Base-by-base conservation (phyloP, 1,140 invertebrate species). In the Saccostrea cuccullata region DNA sequence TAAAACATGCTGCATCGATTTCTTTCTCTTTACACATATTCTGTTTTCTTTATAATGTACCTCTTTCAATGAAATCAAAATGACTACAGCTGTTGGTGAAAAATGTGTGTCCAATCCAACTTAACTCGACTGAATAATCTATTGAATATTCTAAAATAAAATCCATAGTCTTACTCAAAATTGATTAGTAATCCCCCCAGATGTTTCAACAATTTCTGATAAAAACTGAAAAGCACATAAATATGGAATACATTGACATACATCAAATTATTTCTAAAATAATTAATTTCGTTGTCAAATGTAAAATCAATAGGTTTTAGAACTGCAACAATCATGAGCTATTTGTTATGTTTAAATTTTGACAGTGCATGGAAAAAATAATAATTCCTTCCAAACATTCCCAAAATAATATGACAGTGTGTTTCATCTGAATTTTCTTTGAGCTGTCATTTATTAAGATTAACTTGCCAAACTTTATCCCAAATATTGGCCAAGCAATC, bases 401-500 rank as follows among this genome's bases (percentile, higher is more conserved):
- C 15, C 26, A 15, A 77, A 30, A 30, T 77, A 47, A 64, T 64
- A 64, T 17, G 13, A 60, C 4, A 20, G 13, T 64, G 15, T 64
- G 17, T 20, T 64, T 17, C 58, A 20, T 64, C 58, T 64, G 17
- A 77, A 77, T 77, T 77, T 77, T 30, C 70, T 77, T 77, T 77
- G 15, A 26, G 23, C 30, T 77, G 70, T 77, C 70, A 17, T 77
- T 26, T 77, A 26, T 77, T 77, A 13, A 17, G 30, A 77, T 77
- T 77, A 77, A 13, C 30, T 15, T 77, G 70, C 70, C 70, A 77
- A 77, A 77, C 26, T 77, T 30, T 30, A 77, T 77, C 26, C 70
- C 70, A 77, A 77, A 77, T 77, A 77, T 77, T 77, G 70, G 70
- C 23, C 26, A 30, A 77, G 70, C 4, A 77, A 77, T 77, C 70